A percentile compares a stretch with the other conserved stretches of the same genome.
phyloP scores from a whole-genome alignment of 2,113 vertebrate species.

The Cynopterus brachyotis region DNA sequence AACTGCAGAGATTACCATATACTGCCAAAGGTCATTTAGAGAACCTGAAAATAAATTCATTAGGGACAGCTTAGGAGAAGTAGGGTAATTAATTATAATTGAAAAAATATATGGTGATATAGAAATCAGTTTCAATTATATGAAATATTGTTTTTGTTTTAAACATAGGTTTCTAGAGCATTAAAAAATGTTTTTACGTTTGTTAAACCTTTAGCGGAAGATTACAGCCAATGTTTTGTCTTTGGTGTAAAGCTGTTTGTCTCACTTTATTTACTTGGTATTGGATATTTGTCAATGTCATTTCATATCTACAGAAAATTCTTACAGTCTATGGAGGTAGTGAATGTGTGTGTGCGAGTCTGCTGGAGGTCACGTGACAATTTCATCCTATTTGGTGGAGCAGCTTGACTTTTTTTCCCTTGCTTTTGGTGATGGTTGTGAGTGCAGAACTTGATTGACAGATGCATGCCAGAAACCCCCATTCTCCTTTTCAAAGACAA shows the following conservation, averaged over 20 bases:
- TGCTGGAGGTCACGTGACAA: conserved; percentile 89
- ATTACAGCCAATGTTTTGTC: conserved; percentile 84
- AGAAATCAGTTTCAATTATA: background rate
- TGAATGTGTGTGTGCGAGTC: conserved; percentile 83
- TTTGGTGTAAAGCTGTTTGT: conserved; percentile 86
- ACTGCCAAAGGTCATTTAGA: conserved; percentile 59
- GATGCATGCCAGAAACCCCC: conserved; percentile 90
- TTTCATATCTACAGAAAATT: conserved; percentile 90
- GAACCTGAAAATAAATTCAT: conserved; percentile 58
- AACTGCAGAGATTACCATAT: conserved; percentile 45
- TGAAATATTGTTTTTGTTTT: conserved; percentile 54
- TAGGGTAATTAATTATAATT: conserved; percentile 31
- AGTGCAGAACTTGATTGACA: conserved; percentile 92
- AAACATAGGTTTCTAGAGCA: conserved; percentile 57
- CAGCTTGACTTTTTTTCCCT: conserved; percentile 88
- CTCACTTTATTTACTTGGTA: conserved; percentile 89
- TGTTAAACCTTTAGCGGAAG: conserved; percentile 82
- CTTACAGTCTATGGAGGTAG: conserved; percentile 85
- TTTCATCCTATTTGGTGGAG: conserved; percentile 90
- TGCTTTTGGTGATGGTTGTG: conserved; percentile 91
- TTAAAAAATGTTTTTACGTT: conserved; percentile 76
- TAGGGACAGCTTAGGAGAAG: conserved; percentile 11
- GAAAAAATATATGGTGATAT: background rate
- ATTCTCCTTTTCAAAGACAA: conserved; percentile 91
- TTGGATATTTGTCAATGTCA: conserved; percentile 91